Evolutionary conservation across 2,113 vertebrate species (phyloP).

Genomic region (Xyrauchen texanus): DNA sequence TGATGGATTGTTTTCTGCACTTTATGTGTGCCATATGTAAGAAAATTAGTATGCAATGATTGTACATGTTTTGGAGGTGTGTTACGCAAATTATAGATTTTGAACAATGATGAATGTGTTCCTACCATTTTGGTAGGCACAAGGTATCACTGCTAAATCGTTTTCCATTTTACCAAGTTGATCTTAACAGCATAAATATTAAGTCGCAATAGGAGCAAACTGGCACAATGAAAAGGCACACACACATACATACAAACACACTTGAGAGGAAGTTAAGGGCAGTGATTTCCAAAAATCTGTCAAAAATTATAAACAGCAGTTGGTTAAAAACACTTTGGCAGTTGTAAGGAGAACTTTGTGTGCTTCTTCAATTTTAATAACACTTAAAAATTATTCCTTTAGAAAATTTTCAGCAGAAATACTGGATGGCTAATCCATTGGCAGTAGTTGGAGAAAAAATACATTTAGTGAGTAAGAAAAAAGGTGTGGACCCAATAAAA

Average conservation of each 20-base stretch:
- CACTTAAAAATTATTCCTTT: not conserved
- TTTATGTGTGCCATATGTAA: not conserved
- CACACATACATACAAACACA: not conserved
- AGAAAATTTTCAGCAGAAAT: constrained; percentile 23
- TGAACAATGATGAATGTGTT: too few species aligned
- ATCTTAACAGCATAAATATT: not conserved
- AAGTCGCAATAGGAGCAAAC: not conserved
- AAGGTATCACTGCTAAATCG: not conserved
- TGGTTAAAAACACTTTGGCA: constrained; percentile 31
- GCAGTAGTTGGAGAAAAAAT: constrained; percentile 41
- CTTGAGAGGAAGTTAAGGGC: constrained; percentile 3
- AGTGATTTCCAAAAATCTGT: constrained; percentile 7
- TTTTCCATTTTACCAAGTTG: not conserved
- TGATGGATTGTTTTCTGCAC: not conserved
- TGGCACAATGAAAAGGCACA: constrained; percentile 25
- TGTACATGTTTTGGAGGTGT: constrained; percentile 11
- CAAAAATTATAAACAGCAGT: not conserved
- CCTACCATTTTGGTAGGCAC: too few species aligned
- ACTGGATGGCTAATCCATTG: constrained; percentile 21
- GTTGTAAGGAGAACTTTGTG: constrained; percentile 5
- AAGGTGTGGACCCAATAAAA: too few species aligned
- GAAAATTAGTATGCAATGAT: constrained; percentile 19
- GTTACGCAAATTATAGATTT: not conserved
- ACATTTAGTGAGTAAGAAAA: not conserved
- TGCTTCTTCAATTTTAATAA: not conserved